Conservation (phyloP, 2,113 vertebrate species). For the Sisor rabdophorus region DNA sequence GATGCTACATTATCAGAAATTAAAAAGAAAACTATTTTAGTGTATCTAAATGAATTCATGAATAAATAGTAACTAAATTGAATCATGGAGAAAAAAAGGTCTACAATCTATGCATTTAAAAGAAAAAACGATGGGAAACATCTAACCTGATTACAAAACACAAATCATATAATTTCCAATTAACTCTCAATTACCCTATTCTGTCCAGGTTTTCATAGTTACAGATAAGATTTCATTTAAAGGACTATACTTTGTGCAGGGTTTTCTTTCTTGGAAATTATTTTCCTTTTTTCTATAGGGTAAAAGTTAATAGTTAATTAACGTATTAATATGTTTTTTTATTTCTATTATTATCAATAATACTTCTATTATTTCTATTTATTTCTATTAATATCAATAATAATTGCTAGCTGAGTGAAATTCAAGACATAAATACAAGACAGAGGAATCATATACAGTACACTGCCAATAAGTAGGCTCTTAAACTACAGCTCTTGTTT, state of each 20-base stretch:
- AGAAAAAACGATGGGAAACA: neutral
- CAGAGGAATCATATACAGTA: conserved; percentile 19
- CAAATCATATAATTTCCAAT: neutral
- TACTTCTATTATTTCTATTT: too few species aligned
- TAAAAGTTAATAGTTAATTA: too few species aligned
- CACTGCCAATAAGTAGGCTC: conserved; percentile 24
- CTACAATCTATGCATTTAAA: neutral
- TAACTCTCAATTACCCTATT: neutral
- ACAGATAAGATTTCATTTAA: conserved; percentile 2
- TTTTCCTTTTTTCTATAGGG: conserved; percentile 15
- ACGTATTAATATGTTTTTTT: too few species aligned
- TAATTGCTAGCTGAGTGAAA: conserved; percentile 10
- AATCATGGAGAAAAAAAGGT: conserved; percentile 15
- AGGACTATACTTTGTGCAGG: conserved; percentile 13
- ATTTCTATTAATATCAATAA: neutral
- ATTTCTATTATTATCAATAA: neutral
- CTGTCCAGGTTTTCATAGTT: neutral
- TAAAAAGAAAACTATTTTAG: conserved; percentile 51
- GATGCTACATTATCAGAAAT: conserved; percentile 27
- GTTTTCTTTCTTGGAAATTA: conserved; percentile 21
- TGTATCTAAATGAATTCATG: conserved; percentile 27
- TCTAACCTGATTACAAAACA: neutral
- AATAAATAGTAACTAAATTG: conserved; percentile 62
- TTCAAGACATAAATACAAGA: neutral
- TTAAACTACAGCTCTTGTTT: conserved; percentile 29